Base-by-base conservation (phyloP, 2,113 vertebrate genomes). In the Clinocottus analis region DNA sequence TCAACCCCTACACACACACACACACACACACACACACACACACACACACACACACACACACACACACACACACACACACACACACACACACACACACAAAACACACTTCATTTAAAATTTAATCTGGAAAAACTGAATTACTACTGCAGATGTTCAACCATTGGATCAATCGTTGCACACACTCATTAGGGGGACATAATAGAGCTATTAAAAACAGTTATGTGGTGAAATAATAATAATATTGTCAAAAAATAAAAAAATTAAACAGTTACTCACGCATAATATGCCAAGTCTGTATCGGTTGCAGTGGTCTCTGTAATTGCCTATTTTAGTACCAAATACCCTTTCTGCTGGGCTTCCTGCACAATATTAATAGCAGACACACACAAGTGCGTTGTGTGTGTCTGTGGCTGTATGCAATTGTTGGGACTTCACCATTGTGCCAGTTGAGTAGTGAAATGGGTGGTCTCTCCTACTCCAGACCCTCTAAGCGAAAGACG, bases 221-320 rank as follows among this genome's bases (percentile, higher is more conserved):
- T 82, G 39, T 73, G 55, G 72, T 71, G 10, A 60, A 82, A 84
- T 82, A 79, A 80, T 74, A 49, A 74, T 33, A 72, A 66, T 45
- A 81, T 55, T 75, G 71, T 75, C 49, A 69, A 71, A 82, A 12
- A 0, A 0, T n/a, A n/a, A 35, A 64, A 75, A 33, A 72, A 11
- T 21, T 60, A 14, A 72, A 72, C 53, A 56, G 37, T 77, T 53
- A 74, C 61, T 76, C 31, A 75, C 3, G 33, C 29, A 63, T 31
- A 76, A 37, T 62, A 2, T 69, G 55, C 70, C 51, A 72, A 49
- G 43, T 27, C 72, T 70, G 3, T 13, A 55, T 77, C 29, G 61
- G 60, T 39, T 69, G 29, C 17, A 74, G 75, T 76, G 67, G 76
- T 76, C 62, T 81, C 35, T 55, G 23, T 76, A 75, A 86, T 79